Base-by-base conservation (phyloP, 2,888 invertebrate species). In the Dynastes tityus region DNA sequence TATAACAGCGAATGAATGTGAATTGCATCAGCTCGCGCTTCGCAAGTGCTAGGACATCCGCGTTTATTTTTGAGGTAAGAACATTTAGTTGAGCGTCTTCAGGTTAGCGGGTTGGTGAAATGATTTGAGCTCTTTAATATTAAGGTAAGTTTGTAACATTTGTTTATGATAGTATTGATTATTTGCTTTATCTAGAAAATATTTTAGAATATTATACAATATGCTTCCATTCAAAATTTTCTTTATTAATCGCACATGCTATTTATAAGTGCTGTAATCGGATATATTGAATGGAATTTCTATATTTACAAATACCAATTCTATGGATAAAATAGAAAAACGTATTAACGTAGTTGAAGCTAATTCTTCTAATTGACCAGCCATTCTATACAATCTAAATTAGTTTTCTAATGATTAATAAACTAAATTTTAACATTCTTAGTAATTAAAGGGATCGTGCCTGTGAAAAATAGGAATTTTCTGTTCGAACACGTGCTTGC, bases 21-120 rank as follows among this genome's bases (percentile, higher is more conserved):
- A 71, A 71, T 71, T 71, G 71, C 71, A 71, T 71, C 71, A 71
- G 53, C 71, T 53, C 8, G 32, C 71, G 13, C 27, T 51, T 27
- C 63, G 53, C 55, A 13, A 32, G 0, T 53, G n/a, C 16, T 58
- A 29, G 29, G 37, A 68, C 40, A 27, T 37, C 51, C 37, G 2
- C 68, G 9, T 68, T 68, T 68, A 71, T 71, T 71, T 71, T 71
- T 71, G 51, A 71, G 27, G 70, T 13, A 55, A 37, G 27, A 22
- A 13, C 71, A 51, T 51, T 71, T 55, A 71, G 53, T 53, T 51
- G 53, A 32, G 22, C 22, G 53, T 53, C 51, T 71, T 71, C 53
- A 37, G 3, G 53, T 55, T 37, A 71, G 49, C 32, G n/a, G 55
- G 71, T 37, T 29, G 37, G 55, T 53, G 16, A 11, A 68, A 71